These are phyloP conservation scores for Acrossocheilus fasciatus DNA, from an alignment of 2,797 vertebrate genomes.

Conservation along the genomic window DNA sequence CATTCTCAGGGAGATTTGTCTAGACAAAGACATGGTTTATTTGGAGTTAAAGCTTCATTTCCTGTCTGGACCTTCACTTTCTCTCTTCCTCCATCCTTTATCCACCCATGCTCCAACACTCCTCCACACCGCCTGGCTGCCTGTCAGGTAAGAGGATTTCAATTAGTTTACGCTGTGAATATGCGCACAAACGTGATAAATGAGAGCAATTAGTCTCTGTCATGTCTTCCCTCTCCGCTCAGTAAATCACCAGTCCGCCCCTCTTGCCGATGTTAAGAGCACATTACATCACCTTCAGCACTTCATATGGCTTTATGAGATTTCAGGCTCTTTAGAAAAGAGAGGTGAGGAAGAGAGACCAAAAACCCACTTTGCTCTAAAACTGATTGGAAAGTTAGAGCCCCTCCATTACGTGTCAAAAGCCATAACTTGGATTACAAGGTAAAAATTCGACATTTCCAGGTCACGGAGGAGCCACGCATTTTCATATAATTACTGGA, in stretches of 20 bases:
- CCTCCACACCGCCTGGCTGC: slow-evolving; percentile 73
- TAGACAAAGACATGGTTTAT: slow-evolving; percentile 86
- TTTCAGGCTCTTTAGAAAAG: slow-evolving; percentile 62
- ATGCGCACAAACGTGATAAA: slow-evolving; percentile 82
- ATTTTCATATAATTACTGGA: slow-evolving; percentile 51
- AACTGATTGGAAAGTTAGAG: slow-evolving; percentile 54
- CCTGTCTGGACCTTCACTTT: slow-evolving; percentile 71
- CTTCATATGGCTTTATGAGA: slow-evolving; percentile 64
- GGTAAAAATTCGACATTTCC: slow-evolving; percentile 54
- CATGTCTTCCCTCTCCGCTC: slow-evolving; percentile 78
- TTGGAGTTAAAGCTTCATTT: slow-evolving; percentile 86
- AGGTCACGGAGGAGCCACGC: slow-evolving; percentile 44
- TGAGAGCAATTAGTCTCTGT: slow-evolving; percentile 88
- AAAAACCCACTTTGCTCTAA: slow-evolving; percentile 36
- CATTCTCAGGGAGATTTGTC: slow-evolving; percentile 84
- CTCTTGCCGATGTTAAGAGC: slow-evolving; percentile 76
- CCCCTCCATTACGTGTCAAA: slow-evolving; percentile 50
- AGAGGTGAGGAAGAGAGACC: slow-evolving; percentile 38
- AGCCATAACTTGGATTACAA: slow-evolving; percentile 52
- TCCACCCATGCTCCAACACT: slow-evolving; percentile 68
- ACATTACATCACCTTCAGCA: slow-evolving; percentile 81
- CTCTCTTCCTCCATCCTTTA: slow-evolving; percentile 51
- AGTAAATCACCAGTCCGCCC: slow-evolving; percentile 75
- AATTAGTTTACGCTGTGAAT: slow-evolving; percentile 82
- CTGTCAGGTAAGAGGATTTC: slow-evolving; percentile 84